A percentile compares a stretch with the other conserved stretches of the same genome.
phyloP scores from a whole-genome alignment of 2,888 invertebrate species.

The Sympetrum striolatum region DNA sequence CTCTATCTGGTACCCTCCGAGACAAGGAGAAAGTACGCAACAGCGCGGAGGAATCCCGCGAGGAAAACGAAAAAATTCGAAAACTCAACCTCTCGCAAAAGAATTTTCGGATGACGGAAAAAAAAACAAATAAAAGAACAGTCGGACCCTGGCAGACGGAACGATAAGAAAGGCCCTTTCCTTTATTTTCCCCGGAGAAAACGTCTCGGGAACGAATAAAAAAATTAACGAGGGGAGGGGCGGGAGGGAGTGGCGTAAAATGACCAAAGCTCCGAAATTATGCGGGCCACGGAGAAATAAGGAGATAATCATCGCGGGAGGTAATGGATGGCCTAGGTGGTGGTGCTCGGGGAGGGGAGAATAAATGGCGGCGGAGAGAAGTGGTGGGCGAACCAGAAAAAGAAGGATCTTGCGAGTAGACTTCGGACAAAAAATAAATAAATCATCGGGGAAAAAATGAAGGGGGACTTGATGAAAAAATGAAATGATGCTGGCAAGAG shows the following conservation, averaged over 20 bases:
- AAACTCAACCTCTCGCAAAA: neutral
- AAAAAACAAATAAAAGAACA: neutral
- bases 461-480: too few relatives aligned
- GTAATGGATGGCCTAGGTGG: conserved; percentile 24
- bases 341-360: neutral
- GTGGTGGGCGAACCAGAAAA: too few relatives aligned
- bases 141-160: neutral
- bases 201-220: neutral
- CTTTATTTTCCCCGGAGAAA: neutral
- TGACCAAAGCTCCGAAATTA: conserved; percentile 44
- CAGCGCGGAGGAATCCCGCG: neutral
- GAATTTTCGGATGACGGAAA: neutral
- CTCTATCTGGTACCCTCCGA: neutral
- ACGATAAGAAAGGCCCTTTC: neutral
- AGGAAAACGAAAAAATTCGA: neutral
- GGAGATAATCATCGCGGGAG: conserved; percentile 30
- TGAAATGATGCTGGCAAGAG: too few relatives aligned
- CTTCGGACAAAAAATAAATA: too few relatives aligned
- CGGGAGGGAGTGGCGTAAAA: conserved; percentile 15
- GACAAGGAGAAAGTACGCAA: neutral
- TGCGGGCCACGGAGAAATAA: conserved; percentile 14
- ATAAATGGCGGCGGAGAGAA: too few relatives aligned
- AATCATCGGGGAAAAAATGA: too few relatives aligned
- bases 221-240: neutral
- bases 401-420: too few relatives aligned